Evolutionary conservation across 2,797 vertebrate genomes (phyloP), one percentile per base, ranked within the genome.

Genomic region (Calcarius lapponicus): DNA sequence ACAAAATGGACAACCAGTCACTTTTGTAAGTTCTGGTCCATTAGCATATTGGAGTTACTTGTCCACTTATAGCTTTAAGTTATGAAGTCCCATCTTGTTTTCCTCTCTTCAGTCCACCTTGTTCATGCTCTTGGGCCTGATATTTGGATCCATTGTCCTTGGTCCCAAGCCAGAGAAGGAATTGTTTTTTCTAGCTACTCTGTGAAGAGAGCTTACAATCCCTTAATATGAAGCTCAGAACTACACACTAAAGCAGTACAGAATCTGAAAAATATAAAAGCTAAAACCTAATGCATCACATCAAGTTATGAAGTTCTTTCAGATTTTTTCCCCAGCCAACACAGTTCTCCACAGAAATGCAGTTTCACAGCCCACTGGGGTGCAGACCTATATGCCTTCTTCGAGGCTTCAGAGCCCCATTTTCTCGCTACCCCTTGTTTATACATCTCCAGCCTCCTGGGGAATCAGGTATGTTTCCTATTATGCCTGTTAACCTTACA

Each of bases 401-500:
- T 73, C 6, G 13, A 73, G 85, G 89, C 50, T 80, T 79, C 81
- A 74, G 84, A 96, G 54, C 18, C 62, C 40, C 34, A 34, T 83
- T 90, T 74, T 73, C 32, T 48, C 2, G 3, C 69, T 81, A 36
- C 25, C 26, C 67, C 47, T 60, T 80, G 45, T 95, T 97, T 87
- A 82, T 67, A 24, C 14, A 70, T 31, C 75, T 81, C 17, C 66
- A 80, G 56, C 29, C 70, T 72, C 80, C 72, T 32, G 17, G 60
- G 66, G 73, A 94, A 93, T 51, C 67, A 66, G 87, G 82, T 74
- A 57, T 54, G 64, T 75, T 82, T 93, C 86, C 70, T 75, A 79
- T 86, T 87, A 88, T 0, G 2, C 51, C 76, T 48, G 71, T 71
- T 90, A 94, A 90, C 66, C 86, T 92, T n/a, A 36, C 60, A 74